Evolutionary conservation across 2,888 invertebrate genomes (phyloP).

Genomic region (Dryadula phaetusa): DNA sequence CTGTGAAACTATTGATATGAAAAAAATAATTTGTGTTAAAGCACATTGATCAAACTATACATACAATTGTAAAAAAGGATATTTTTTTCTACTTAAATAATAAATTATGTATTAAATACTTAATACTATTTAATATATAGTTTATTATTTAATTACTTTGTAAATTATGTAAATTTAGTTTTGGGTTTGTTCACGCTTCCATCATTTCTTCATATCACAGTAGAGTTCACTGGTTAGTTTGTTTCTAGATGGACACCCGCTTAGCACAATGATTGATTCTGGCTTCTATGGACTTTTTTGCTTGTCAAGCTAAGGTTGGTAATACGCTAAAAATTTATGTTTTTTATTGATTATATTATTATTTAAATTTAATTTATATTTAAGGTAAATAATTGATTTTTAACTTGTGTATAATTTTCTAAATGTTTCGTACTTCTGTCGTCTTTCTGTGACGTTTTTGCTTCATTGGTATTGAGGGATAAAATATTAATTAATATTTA

Average conservation of each 20-base stretch:
- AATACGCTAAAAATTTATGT: background rate
- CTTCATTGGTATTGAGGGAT: background rate
- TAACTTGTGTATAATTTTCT: background rate
- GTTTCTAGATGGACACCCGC: conserved; percentile 61
- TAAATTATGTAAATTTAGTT: background rate
- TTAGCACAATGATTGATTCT: conserved; percentile 49
- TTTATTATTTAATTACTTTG: too few species aligned
- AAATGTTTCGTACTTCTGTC: background rate
- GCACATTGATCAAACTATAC: too few species aligned
- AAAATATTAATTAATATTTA: background rate
- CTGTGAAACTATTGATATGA: too few species aligned
- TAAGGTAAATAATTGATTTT: background rate
- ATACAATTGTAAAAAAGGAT: too few species aligned
- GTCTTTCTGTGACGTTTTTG: background rate
- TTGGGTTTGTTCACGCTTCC: background rate
- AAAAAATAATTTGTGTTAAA: too few species aligned
- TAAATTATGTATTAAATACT: too few species aligned
- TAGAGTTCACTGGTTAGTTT: conserved; percentile 54
- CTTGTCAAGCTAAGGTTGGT: conserved; percentile 42
- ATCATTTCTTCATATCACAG: conserved; percentile 7
- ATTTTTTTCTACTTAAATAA: too few species aligned
- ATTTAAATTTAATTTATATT: background rate
- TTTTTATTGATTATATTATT: background rate
- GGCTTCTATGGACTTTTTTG: conserved; percentile 49
- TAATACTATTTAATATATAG: too few species aligned